A percentile compares a stretch with the other conserved stretches of the same genome.
phyloP scores from a whole-genome alignment of 2,888 invertebrate species.

The Mythimna impura region DNA sequence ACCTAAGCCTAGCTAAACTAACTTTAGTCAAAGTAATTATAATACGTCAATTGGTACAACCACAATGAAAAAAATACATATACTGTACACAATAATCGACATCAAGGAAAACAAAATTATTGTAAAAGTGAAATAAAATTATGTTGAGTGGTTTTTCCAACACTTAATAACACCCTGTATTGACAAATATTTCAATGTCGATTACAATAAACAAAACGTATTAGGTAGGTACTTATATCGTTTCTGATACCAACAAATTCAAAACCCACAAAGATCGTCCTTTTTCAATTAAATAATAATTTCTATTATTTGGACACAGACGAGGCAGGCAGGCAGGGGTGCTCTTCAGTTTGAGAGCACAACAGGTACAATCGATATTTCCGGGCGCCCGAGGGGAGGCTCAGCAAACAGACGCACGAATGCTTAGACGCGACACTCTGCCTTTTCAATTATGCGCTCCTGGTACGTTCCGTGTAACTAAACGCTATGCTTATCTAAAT shows the following conservation, averaged over 20 bases:
- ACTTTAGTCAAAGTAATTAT: neutral
- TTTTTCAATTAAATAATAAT: slow-evolving; percentile 69
- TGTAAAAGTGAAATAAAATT: neutral
- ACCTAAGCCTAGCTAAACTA: neutral
- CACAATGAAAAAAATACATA: neutral
- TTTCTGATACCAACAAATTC: slow-evolving; percentile 37
- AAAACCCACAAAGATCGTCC: slow-evolving; percentile 37
- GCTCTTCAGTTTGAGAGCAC: slow-evolving; percentile 67
- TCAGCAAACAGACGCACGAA: slow-evolving; percentile 73
- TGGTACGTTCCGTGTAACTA: slow-evolving; percentile 23
- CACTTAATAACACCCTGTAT: slow-evolving; percentile 1
- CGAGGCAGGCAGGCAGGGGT: slow-evolving; percentile 55
- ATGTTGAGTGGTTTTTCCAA: neutral
- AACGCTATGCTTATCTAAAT: slow-evolving; percentile 35
- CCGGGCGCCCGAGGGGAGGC: slow-evolving; percentile 71
- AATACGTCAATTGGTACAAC: neutral
- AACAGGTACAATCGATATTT: slow-evolving; percentile 84
- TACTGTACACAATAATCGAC: neutral
- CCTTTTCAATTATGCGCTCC: slow-evolving; percentile 62
- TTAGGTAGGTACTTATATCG: slow-evolving; percentile 25
- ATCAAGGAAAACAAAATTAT: neutral
- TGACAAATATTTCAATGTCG: slow-evolving; percentile 22
- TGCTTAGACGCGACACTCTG: slow-evolving; percentile 74
- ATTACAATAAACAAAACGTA: slow-evolving; percentile 30
- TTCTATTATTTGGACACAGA: slow-evolving; percentile 66